Conservation (phyloP, 2,797 vertebrate genomes). For the Hydrophis major region DNA sequence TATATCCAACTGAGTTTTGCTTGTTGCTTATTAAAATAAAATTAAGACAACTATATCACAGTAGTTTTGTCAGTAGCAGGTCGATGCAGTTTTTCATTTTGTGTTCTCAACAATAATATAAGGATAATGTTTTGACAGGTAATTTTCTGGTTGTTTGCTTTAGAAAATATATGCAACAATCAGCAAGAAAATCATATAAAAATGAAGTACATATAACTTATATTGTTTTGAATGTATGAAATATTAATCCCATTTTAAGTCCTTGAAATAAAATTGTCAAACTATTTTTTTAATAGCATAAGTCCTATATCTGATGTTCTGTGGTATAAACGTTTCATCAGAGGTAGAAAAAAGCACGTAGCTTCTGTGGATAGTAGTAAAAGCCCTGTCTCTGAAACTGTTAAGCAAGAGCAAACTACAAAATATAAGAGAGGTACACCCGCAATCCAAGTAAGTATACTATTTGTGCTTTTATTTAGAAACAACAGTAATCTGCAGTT, state of each 20-base stretch:
- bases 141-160: background rate
- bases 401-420: conserved; percentile 9
- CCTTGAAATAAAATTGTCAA: conserved; percentile 20
- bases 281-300: background rate
- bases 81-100: background rate
- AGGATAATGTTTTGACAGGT: background rate
- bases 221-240: background rate
- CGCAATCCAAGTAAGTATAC: conserved; percentile 5
- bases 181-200: background rate
- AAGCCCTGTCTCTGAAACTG: conserved; percentile 9
- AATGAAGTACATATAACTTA: background rate
- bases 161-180: background rate
- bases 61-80: background rate
- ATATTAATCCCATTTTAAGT: background rate
- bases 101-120: background rate
- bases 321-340: background rate
- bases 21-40: background rate
- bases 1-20: background rate
- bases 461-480: conserved; percentile 16
- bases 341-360: conserved; percentile 28
- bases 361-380: background rate
- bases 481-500: conserved; percentile 23
- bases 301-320: conserved; percentile 26
- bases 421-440: background rate
- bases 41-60: background rate